Base-by-base conservation (phyloP, 2,797 vertebrate species). In the Ibycter americanus region DNA sequence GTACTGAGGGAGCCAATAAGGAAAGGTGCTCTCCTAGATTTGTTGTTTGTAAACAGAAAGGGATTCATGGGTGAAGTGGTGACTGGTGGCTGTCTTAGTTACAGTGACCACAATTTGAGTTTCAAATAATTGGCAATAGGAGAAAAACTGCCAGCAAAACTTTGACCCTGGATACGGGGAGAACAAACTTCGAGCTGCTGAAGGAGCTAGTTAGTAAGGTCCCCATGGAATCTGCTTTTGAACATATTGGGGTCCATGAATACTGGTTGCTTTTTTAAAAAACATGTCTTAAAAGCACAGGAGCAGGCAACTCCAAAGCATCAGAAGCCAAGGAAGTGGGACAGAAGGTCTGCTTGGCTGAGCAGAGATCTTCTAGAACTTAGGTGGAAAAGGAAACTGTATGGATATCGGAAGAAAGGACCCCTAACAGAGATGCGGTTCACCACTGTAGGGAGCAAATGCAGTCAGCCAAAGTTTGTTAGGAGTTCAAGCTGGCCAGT, bases 161-260 rank as follows among this genome's bases (percentile, higher is more conserved):
- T 49, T 38, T 4, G 7, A 12, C n/a, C 27, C 21, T 67, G n/a
- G 27, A 20, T 26, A 47, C 0, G 0, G 19, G 19, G 5, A 54
- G 12, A 55, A 8, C 6, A 66, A 47, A 32, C 5, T 63, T 73
- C 3, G 7, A 27, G 7, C 22, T 71, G 20, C 52, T 61, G 40
- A 77, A 77, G 32, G 10, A 86, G 14, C 15, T 71, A 34, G 15
- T 77, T 59, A 12, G 14, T 26, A 59, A 38, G n/a, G n/a, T 68
- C 12, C 16, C 40, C 31, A 61, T 23, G 36, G 31, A 26, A 65
- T 71, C 12, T 49, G 9, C 20, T 51, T 77, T 40, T 82, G 36
- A 66, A 66, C 11, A 36, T 40, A 46, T 6, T 51, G 18, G 29
- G 8, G 5, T 62, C 11, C 4, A 36, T 20, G 23, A 34, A 38